A percentile compares a stretch with the other conserved stretches of the same genome.
Evolutionary conservation across 2,113 vertebrate genomes (phyloP).

Genomic region (Tachuris rubrigastra): DNA sequence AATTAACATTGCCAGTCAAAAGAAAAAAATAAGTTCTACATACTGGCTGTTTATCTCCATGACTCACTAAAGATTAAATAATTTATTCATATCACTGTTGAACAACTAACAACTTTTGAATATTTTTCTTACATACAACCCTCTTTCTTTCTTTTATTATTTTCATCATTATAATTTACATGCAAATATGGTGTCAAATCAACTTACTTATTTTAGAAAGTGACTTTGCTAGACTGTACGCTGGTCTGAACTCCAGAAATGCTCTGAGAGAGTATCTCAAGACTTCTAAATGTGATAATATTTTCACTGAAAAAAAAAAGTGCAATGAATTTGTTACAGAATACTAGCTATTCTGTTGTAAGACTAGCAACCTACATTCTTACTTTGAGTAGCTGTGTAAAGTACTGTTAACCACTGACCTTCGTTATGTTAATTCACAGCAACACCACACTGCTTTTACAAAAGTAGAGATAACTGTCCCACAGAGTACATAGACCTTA

Average conservation of each 20-base stretch:
- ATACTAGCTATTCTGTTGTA: background rate
- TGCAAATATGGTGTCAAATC: background rate
- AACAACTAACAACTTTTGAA: background rate
- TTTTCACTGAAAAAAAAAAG: conserved; percentile 35
- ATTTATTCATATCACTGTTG: background rate
- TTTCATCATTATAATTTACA: conserved; percentile 23
- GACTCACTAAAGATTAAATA: background rate
- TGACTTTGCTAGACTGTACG: conserved; percentile 59
- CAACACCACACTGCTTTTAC: background rate
- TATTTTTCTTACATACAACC: background rate
- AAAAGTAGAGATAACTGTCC: background rate
- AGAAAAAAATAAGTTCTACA: background rate
- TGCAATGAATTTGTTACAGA: background rate
- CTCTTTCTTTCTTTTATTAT: background rate
- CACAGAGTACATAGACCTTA: background rate
- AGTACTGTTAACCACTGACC: background rate
- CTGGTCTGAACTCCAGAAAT: conserved; percentile 58
- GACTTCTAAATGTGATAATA: conserved; percentile 59
- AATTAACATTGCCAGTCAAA: conserved; percentile 6
- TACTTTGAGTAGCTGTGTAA: background rate
- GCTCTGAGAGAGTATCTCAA: conserved; percentile 57
- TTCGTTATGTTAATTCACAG: background rate
- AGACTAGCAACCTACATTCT: background rate
- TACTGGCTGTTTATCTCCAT: background rate
- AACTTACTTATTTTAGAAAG: conserved; percentile 68